A percentile compares a stretch with the other conserved stretches of the same genome.
phyloP scores from a whole-genome alignment of 1,140 invertebrate genomes.

The Drosophila oshimai region DNA sequence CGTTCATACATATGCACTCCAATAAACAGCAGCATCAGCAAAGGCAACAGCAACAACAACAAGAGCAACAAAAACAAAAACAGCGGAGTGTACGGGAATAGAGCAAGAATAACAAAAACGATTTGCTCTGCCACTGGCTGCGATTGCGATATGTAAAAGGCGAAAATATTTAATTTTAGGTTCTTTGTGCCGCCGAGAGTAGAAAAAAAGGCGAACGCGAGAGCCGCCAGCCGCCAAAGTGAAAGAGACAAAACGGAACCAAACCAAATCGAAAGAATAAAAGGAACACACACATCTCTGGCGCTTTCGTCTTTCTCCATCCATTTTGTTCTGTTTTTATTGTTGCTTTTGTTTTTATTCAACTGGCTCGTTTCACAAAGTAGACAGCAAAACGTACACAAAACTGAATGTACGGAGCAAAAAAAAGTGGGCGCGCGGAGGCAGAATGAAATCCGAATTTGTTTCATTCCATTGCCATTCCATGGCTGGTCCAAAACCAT shows the following conservation, averaged over 20 bases:
- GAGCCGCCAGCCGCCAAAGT: background rate
- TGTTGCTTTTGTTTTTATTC: slow-evolving; percentile 42
- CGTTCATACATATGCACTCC: slow-evolving; percentile 46
- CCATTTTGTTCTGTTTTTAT: slow-evolving; percentile 19
- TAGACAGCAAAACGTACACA: slow-evolving; percentile 65
- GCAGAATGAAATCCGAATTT: slow-evolving; percentile 69
- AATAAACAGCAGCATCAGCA: slow-evolving; percentile 53
- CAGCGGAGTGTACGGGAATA: slow-evolving; percentile 13
- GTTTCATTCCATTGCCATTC: slow-evolving; percentile 77
- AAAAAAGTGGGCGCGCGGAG: slow-evolving; percentile 3
- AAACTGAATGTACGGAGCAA: slow-evolving; percentile 17
- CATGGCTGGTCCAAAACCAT: slow-evolving; percentile 39
- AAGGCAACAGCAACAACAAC: slow-evolving; percentile 15
- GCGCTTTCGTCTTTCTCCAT: slow-evolving; percentile 56
- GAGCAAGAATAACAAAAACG: slow-evolving; percentile 34
- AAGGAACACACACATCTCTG: slow-evolving; percentile 51
- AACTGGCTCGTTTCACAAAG: slow-evolving; percentile 66
- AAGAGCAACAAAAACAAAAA: slow-evolving; percentile 14
- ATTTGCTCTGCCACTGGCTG: slow-evolving; percentile 72
- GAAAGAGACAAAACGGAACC: slow-evolving; percentile 28
- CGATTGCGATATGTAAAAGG: slow-evolving; percentile 77
- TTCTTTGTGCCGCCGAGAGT: slow-evolving; percentile 67
- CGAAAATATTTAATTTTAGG: slow-evolving; percentile 81
- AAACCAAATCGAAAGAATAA: slow-evolving; percentile 45
- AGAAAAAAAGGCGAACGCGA: slow-evolving; percentile 9